phyloP scores from a whole-genome alignment of 2,888 invertebrate species.

The Lasius fuliginosus region DNA sequence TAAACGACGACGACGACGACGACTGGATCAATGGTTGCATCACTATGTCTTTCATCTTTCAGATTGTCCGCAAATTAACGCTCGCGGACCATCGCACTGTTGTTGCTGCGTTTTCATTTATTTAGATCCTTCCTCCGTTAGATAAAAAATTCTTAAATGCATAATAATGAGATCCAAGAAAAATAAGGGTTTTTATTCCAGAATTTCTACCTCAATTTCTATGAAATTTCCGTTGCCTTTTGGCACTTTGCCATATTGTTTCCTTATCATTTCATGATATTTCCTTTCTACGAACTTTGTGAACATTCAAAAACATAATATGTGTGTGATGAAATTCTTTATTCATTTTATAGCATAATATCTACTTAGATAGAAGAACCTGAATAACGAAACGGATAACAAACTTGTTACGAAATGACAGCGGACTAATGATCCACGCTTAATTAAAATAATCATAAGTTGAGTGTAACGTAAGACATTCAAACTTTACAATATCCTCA shows the following conservation, averaged over 20 bases:
- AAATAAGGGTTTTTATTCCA: background rate
- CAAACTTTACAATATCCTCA: slow-evolving; percentile 76
- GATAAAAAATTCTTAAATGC: background rate
- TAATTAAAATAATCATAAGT: background rate
- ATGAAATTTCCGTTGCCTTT: slow-evolving; percentile 1
- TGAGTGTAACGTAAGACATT: slow-evolving; percentile 46
- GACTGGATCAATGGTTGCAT: slow-evolving; percentile 33
- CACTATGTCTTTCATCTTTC: background rate
- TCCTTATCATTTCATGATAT: background rate
- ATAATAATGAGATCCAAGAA: background rate
- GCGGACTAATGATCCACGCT: background rate
- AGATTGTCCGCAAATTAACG: slow-evolving; percentile 28
- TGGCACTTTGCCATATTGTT: background rate
- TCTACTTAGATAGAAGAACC: background rate
- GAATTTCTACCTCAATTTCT: background rate
- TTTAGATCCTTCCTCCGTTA: background rate
- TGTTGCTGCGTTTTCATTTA: slow-evolving; percentile 16
- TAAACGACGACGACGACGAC: slow-evolving; percentile 26
- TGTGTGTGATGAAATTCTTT: background rate
- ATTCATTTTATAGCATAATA: background rate
- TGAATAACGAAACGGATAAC: background rate
- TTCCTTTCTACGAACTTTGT: background rate
- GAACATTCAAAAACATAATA: background rate
- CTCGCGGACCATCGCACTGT: background rate
- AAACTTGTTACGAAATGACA: background rate